phyloP scores from a whole-genome alignment of 2,888 invertebrate species.

The Drosophila neonasuta region DNA sequence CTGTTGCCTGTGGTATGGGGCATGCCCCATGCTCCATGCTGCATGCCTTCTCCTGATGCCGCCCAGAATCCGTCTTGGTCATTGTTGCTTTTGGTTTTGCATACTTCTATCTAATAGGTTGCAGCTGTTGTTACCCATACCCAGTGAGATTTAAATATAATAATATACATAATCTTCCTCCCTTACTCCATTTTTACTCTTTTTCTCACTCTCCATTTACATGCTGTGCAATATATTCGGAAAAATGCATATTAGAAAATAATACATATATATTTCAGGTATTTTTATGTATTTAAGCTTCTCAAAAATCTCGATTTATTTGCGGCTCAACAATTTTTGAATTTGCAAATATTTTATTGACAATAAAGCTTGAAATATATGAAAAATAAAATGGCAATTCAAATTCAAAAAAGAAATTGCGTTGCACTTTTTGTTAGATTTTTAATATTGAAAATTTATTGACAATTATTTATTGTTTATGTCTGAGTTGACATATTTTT shows the following conservation, averaged over 20 bases:
- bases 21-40: constrained; percentile 15
- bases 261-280: neutral
- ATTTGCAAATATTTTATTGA: too few species aligned
- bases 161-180: constrained; percentile 10
- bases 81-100: constrained; percentile 71
- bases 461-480: too few species aligned
- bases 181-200: neutral
- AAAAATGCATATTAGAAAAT: neutral
- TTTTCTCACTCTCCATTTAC: neutral
- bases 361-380: too few species aligned
- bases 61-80: constrained; percentile 41
- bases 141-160: constrained; percentile 14
- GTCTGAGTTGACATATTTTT: too few species aligned
- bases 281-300: neutral
- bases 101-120: constrained; percentile 67
- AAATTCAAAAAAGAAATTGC: too few species aligned
- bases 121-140: constrained; percentile 65
- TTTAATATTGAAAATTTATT: too few species aligned
- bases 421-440: too few species aligned
- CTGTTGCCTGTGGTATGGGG: constrained; percentile 16
- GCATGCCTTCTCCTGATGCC: constrained; percentile 19
- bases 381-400: too few species aligned
- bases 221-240: neutral
- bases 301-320: neutral
- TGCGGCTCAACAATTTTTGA: neutral